Evolutionary conservation across 2,113 vertebrate species (phyloP).

Genomic region (Rhinolophus ferrumequinum): DNA sequence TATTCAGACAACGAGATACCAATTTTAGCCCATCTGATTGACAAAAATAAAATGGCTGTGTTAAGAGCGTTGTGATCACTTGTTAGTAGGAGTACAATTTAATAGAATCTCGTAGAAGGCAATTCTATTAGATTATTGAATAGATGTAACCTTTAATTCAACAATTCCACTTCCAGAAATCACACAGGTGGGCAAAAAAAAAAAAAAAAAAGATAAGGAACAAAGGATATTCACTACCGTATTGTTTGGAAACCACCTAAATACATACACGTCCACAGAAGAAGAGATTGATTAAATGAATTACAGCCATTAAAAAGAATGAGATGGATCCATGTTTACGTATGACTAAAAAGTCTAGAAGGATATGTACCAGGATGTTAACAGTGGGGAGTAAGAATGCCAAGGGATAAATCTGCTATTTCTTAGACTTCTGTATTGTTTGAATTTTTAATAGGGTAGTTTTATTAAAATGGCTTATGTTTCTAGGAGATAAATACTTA

Average conservation of each 20-base stretch:
- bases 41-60: background rate
- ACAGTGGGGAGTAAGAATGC: background rate
- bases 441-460: constrained; percentile 47
- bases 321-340: background rate
- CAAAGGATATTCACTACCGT: background rate
- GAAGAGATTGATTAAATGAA: background rate
- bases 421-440: background rate
- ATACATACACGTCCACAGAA: background rate
- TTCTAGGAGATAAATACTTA: constrained; percentile 19
- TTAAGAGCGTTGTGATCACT: background rate
- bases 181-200: background rate
- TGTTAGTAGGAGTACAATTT: background rate
- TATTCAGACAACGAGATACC: background rate
- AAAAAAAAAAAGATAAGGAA: background rate
- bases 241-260: background rate
- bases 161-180: background rate
- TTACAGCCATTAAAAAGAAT: background rate
- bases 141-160: constrained; percentile 28
- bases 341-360: background rate
- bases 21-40: background rate
- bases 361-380: background rate
- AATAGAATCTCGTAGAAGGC: background rate
- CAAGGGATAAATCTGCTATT: background rate
- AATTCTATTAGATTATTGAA: background rate
- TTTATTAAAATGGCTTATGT: background rate